Base-by-base conservation (phyloP, 2,888 invertebrate genomes). In the Emmelina monodactyla region DNA sequence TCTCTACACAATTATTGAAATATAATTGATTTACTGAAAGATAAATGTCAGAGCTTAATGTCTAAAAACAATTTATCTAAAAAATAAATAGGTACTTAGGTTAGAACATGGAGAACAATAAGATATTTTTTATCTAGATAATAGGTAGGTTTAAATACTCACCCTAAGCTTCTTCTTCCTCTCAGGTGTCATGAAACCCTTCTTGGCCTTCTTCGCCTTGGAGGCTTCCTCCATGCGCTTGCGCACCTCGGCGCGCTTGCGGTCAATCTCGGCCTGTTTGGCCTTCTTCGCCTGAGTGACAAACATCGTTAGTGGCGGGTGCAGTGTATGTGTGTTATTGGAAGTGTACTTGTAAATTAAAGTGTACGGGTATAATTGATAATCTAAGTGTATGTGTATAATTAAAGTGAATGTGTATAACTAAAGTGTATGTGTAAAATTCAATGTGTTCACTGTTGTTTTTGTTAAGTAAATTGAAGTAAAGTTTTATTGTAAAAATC, bases 161-260 rank as follows among this genome's bases (percentile, higher is more conserved):
- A 97, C 97, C 88, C 97, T 91, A 69, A 98, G 94, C 82, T 97
- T 97, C 93, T 97, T 98, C 92, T 98, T 98, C 84, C 98, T 95
- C 83, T 98, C 97, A 45, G 97, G 97, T 65, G 98, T 97, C 94
- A 97, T 97, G 89, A 98, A 97, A 88, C 98, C 98, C 85, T 97
- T 98, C 91, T 98, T 98, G 73, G 94, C 95, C 85, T 96, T 97
- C 85, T 97, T 97, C 72, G 94, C 94, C 76, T 94, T 94, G 78
- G 96, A 94, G 82, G 96, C 95, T 81, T 97, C 97, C 83, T 98
- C 97, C 86, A 97, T 92, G 72, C 97, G 94, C 85, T 94, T 94
- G 82, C 97, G 91, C 81, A 97, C 97, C 83, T 97, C 97, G 71
- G 97, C 97, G 84, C 97, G 94, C 87, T 97, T 96, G 85, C 94